These are phyloP conservation scores for Capromys pilorides DNA, from an alignment of 2,797 vertebrate species.

Conservation along the genomic window DNA sequence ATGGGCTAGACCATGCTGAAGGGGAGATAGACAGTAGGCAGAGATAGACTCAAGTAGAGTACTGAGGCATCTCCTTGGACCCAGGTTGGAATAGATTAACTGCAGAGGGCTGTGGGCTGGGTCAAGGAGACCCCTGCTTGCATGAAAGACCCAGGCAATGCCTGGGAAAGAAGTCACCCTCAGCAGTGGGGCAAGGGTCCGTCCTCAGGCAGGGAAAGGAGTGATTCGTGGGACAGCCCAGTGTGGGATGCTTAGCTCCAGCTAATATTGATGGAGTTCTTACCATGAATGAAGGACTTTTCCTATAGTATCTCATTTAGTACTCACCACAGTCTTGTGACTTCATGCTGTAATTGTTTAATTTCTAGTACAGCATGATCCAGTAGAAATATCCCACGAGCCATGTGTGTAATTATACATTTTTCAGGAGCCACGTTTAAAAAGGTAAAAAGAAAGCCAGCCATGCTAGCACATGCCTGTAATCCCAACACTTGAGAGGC, in stretches of 20 bases:
- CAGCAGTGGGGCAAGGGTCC: background rate
- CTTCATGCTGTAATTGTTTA: background rate
- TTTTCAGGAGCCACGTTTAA: background rate
- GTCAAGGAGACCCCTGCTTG: background rate
- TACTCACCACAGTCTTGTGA: background rate
- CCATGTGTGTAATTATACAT: background rate
- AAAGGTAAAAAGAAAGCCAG: background rate
- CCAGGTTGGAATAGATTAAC: background rate
- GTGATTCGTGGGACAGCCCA: background rate
- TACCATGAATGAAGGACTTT: background rate
- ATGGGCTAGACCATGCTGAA: background rate
- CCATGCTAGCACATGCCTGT: too few species aligned
- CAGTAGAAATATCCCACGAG: background rate
- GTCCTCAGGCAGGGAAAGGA: background rate
- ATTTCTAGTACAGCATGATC: background rate
- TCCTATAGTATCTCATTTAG: background rate
- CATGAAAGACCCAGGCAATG: background rate
- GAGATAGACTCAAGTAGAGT: too few species aligned
- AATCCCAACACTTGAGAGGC: too few species aligned
- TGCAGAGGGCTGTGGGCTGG: background rate
- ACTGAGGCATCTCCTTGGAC: background rate
- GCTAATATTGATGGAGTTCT: background rate
- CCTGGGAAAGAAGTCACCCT: background rate
- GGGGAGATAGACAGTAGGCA: background rate
- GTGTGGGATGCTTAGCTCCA: background rate